Base-by-base conservation (phyloP, 2,113 vertebrate genomes). In the Aramus guarauna region DNA sequence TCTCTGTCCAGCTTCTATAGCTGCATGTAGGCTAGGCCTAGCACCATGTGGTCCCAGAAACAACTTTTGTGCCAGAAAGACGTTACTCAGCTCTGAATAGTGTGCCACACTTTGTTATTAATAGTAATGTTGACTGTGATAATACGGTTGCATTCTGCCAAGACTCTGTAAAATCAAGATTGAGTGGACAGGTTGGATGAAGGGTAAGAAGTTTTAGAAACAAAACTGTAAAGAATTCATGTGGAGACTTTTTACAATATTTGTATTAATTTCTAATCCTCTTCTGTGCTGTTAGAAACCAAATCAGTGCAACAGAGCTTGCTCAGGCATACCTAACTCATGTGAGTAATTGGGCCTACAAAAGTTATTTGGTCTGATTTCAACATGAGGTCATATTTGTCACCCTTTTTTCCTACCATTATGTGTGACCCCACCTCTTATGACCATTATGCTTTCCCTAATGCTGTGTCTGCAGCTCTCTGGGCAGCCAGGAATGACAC, bases 61-160 rank as follows among this genome's bases (percentile, higher is more conserved):
- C 74, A 88, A 60, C 76, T 69, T 80, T 37, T 64, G 34, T 48
- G 68, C 83, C 80, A 94, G 85, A 77, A 92, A 72, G 73, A 67
- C 34, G 41, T 85, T 75, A 50, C n/a, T 81, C 30, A 36, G 45
- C 69, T 76, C 45, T 85, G 50, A 67, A 66, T 73, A 43, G 12
- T 41, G 12, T 45, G 32, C 64, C 52, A 37, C 55, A 24, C 23
- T 47, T 63, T 17, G 26, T 63, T 87, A 94, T 73, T 93, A 88
- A 80, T 73, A 73, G 62, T 47, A 73, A 62, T 79, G 60, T 43
- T 80, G 53, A 48, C 58, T 78, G 74, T 47, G 48, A 80, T 63
- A 37, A 23, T 81, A 63, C 73, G 32, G 47, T 45, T 85, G 8
- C 6, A 2, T 82, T 91, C 60, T 80, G 22, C 67, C 71, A 95